phyloP scores from a whole-genome alignment of 2,888 invertebrate genomes.

The Nezara viridula region DNA sequence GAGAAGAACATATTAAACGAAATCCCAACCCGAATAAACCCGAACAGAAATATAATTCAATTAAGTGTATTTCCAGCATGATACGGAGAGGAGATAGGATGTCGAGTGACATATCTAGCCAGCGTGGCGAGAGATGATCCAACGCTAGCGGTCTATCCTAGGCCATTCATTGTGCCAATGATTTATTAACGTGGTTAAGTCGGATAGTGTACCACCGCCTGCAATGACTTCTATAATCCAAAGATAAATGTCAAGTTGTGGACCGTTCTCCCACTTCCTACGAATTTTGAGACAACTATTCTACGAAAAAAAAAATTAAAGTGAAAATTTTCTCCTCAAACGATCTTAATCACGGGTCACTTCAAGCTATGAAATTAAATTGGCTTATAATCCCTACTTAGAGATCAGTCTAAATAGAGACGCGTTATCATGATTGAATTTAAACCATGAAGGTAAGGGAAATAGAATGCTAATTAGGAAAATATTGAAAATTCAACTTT shows the following conservation, averaged over 20 bases:
- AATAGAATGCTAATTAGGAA: too few species aligned
- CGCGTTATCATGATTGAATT: too few species aligned
- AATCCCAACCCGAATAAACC: not conserved
- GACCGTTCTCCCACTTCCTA: too few species aligned
- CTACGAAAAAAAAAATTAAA: too few species aligned
- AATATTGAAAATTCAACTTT: too few species aligned
- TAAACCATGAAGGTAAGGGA: too few species aligned
- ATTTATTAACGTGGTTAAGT: not conserved
- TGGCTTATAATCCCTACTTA: too few species aligned
- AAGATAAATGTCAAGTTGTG: not conserved
- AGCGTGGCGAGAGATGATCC: not conserved
- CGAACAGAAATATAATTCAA: not conserved
- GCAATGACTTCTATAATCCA: not conserved
- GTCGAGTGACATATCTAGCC: not conserved
- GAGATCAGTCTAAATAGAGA: too few species aligned
- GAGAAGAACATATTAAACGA: not conserved
- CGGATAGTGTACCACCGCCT: not conserved
- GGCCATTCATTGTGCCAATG: not conserved
- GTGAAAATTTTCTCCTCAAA: too few species aligned
- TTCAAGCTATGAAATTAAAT: too few species aligned
- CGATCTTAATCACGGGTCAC: too few species aligned
- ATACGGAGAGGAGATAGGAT: not conserved
- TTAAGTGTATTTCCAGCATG: not conserved
- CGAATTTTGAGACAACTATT: too few species aligned
- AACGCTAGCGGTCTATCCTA: not conserved